Evolutionary conservation across 2,888 invertebrate genomes (phyloP), one percentile per base, ranked within the genome.

Genomic region (Miltochrista miniata): DNA sequence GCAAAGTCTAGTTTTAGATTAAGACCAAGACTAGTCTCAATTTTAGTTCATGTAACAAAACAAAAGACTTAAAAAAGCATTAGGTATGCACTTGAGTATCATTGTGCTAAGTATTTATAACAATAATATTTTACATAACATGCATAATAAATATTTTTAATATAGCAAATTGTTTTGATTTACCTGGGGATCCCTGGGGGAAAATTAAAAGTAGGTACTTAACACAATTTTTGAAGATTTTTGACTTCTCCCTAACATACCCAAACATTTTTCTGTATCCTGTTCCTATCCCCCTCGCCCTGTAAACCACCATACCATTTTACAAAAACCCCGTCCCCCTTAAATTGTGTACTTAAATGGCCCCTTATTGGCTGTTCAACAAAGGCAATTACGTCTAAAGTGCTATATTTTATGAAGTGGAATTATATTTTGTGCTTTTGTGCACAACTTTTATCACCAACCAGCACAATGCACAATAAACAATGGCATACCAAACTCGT

Each of bases 391-490:
- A 1, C n/a, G 0, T n/a, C n/a, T 5, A 7, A 24, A 5, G 18
- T 24, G 33, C 33, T 11, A 41, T 0, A 5, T 1, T 31, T 11
- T 31, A 5, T 14, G 8, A 15, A 31, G 13, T 51, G 33, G 34
- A 3, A 31, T 39, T 24, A 24, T 24, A 24, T 24, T 24, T 24
- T 24, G 45, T 43, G 33, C 37, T 24, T 24, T 24, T 24, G 45
- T 43, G 33, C 37, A 35, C 35, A 36, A 0, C 45, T 51, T 51
- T 66, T 47, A 60, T 63, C 51, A 41, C 43, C 14, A 24, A 24
- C 40, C 15, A 54, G 48, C 18, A 64, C 64, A 65, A 65, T 60
- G 46, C 38, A 55, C 60, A 68, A 65, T 65, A 53, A 59, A 64
- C 62, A 61, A 65, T 53, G 43, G 59, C 62, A 66, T 59, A 56